Evolutionary conservation across 2,797 vertebrate genomes (phyloP), one percentile per base, ranked within the genome.

Genomic region (Petrocephalus schoutedeni): DNA sequence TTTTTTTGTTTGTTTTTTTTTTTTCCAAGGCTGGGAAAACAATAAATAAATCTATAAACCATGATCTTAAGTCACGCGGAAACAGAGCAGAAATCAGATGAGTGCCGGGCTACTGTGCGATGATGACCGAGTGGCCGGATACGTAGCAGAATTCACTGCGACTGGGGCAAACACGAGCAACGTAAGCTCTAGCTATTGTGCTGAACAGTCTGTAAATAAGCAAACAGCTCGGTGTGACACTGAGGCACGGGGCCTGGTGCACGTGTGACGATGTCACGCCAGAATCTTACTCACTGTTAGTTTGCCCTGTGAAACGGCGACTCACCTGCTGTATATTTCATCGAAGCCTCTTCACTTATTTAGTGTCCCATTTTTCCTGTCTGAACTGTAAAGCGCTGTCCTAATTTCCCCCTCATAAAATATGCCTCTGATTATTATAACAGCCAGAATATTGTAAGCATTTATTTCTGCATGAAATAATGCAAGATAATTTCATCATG

Each of bases 361-460:
- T 92, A 89, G 89, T 67, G 87, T 92, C 91, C 92, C 91, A 90
- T 93, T 94, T 90, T 92, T 87, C 90, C 91, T 92, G 21, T 87
- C 91, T 92, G 89, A 89, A 90, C 88, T 67, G 83, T 90, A 89
- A 91, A 92, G 92, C 88, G 91, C 91, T 91, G 93, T 93, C 92
- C 93, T 93, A 91, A 93, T 94, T 95, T 93, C 14, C 90, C 56
- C 90, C 92, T 94, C 92, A 93, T 94, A 94, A 94, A 94, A 93
- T 93, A 91, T 91, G 91, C 87, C 92, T 93, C 92, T 90, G 89
- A 93, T 92, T 91, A 93, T 92, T 91, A 91, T 90, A 91, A 90
- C 56, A 61, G 49, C 49, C 16, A 21, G n/a, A n/a, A 0, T 36
- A 74, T 80, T 36, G 5, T 4, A 53, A 64, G 51, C 64, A 12